Conservation (phyloP, 2,888 invertebrate species). For the Mythimna pallens region DNA sequence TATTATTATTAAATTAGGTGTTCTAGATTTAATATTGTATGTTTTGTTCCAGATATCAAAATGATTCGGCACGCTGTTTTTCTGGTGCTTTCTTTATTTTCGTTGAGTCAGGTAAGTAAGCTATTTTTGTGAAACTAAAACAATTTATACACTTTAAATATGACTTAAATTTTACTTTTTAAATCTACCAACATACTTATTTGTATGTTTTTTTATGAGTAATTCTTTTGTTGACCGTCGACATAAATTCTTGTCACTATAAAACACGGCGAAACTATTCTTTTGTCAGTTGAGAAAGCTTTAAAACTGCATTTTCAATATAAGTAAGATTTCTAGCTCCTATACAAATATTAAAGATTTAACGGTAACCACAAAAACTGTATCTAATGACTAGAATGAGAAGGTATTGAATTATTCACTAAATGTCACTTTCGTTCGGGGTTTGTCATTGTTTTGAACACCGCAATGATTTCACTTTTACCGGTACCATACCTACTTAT, state of each 20-base stretch:
- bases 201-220: too few relatives aligned
- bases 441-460: slow-evolving; percentile 39
- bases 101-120: slow-evolving; percentile 46
- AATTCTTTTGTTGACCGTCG: too few relatives aligned
- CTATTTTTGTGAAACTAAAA: neutral
- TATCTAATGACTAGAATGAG: slow-evolving; percentile 17
- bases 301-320: neutral
- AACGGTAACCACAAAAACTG: slow-evolving; percentile 11
- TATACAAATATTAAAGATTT: neutral
- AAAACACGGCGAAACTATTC: neutral
- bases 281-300: neutral
- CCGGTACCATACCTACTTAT: slow-evolving; percentile 39
- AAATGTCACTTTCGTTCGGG: slow-evolving; percentile 47
- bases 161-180: too few relatives aligned
- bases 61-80: slow-evolving; percentile 53
- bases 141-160: too few relatives aligned
- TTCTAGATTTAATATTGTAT: neutral
- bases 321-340: slow-evolving; percentile 8
- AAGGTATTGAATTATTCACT: slow-evolving; percentile 56
- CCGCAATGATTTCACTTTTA: slow-evolving; percentile 54
- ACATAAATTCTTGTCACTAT: too few relatives aligned
- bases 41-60: slow-evolving; percentile 56
- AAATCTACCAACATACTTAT: too few relatives aligned
- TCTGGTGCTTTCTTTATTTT: slow-evolving; percentile 34
- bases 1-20: neutral